Evolutionary conservation across 2,888 invertebrate species (phyloP).

Genomic region (Pardosa pseudoannulata): DNA sequence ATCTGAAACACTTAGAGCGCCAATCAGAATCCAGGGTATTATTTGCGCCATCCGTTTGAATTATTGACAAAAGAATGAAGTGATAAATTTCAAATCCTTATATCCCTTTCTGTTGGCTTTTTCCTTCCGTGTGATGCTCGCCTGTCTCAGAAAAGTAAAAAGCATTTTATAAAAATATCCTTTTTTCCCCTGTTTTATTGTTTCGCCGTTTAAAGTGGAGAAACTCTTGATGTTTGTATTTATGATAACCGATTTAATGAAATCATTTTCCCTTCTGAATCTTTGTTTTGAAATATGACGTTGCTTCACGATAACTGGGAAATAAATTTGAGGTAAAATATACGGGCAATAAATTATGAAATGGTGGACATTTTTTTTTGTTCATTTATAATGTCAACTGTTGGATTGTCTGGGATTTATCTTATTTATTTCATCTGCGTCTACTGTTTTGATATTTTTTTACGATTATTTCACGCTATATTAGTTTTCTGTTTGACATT

Average conservation of each 20-base stretch:
- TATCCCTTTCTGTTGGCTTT: not conserved
- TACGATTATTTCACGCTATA: no score
- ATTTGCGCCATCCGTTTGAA: not conserved
- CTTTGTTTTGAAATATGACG: no score
- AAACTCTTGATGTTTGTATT: not conserved
- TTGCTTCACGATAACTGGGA: no score
- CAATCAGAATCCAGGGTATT: not conserved
- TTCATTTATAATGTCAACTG: no score
- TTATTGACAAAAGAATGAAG: not conserved
- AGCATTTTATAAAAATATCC: not conserved
- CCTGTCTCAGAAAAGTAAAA: not conserved
- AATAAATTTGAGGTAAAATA: no score
- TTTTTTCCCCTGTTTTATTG: not conserved
- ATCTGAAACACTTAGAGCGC: not conserved
- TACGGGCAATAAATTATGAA: no score
- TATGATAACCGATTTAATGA: not conserved
- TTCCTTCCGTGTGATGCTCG: not conserved
- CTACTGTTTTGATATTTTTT: no score
- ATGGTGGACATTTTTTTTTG: no score
- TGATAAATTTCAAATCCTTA: not conserved
- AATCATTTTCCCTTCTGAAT: no score
- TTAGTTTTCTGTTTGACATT: no score
- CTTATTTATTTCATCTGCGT: no score
- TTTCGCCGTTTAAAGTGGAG: not conserved
- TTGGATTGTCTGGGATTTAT: no score